Conservation (phyloP, 2,888 invertebrate genomes). For the Exocentrus adspersus region DNA sequence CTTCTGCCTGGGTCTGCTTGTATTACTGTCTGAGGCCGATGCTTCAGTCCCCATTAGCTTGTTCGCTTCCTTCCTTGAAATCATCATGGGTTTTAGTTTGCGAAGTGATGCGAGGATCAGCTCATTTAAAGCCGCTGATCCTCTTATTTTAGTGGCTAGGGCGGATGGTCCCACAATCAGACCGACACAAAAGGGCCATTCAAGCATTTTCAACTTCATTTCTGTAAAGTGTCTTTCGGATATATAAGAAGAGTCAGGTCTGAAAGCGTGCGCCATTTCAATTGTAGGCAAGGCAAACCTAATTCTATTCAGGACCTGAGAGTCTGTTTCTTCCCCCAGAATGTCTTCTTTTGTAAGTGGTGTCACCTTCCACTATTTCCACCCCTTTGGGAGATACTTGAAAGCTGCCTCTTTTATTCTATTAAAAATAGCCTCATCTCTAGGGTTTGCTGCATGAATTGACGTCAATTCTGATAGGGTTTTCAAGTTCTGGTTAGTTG, state of each 20-base stretch:
- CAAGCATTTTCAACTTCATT: constrained; percentile 39
- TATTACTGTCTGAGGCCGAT: not conserved
- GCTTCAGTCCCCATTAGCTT: not conserved
- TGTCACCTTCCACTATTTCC: constrained; percentile 33
- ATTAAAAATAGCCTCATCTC: not conserved
- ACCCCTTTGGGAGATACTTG: constrained; percentile 31
- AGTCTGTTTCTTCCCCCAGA: constrained; percentile 33
- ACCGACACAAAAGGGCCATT: constrained; percentile 42
- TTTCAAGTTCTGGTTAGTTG: not conserved
- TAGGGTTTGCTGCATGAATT: not conserved
- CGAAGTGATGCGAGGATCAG: not conserved
- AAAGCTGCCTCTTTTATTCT: not conserved
- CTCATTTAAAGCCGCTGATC: constrained; percentile 36
- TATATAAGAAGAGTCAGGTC: constrained; percentile 25
- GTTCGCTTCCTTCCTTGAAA: constrained; percentile 1
- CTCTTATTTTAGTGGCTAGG: constrained; percentile 36
- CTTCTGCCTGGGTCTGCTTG: not conserved
- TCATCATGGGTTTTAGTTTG: not conserved
- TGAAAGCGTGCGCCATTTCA: constrained; percentile 41
- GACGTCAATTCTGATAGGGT: not conserved
- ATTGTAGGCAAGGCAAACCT: constrained; percentile 47
- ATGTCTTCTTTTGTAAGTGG: constrained; percentile 29
- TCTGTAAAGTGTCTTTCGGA: constrained; percentile 38
- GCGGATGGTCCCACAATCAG: constrained; percentile 33
- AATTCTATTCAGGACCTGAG: constrained; percentile 45